These are phyloP conservation scores for Heliconius hortense DNA, from an alignment of 2,888 invertebrate genomes.

Conservation along the genomic window DNA sequence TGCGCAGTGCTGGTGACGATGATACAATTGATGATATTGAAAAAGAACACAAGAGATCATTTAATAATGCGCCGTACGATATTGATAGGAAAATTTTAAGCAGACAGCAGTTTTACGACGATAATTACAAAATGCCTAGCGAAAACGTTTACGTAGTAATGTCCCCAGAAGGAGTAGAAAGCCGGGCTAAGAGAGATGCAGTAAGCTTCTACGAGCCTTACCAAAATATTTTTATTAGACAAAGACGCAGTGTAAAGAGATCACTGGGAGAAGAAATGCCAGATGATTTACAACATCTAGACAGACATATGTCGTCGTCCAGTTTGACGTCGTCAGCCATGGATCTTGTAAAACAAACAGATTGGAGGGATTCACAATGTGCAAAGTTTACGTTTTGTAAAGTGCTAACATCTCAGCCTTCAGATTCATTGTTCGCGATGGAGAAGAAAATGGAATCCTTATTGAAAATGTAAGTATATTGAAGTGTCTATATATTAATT, in stretches of 20 bases:
- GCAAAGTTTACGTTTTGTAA: constrained; percentile 90
- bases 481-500: not conserved
- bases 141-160: constrained; percentile 79
- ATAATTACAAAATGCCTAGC: constrained; percentile 80
- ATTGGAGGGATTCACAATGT: constrained; percentile 90
- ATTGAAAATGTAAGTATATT: constrained; percentile 85
- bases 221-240: constrained; percentile 55
- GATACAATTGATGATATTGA: constrained; percentile 68
- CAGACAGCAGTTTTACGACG: constrained; percentile 70
- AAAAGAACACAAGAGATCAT: constrained; percentile 82
- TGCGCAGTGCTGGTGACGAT: constrained; percentile 79
- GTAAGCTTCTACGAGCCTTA: constrained; percentile 58
- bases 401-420: constrained; percentile 85
- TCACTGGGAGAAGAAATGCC: constrained; percentile 68
- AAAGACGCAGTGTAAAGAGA: constrained; percentile 60
- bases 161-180: constrained; percentile 67
- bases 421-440: constrained; percentile 87
- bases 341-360: constrained; percentile 76
- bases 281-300: constrained; percentile 69
- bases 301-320: constrained; percentile 55
- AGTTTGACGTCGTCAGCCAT: constrained; percentile 70
- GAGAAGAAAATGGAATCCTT: constrained; percentile 90
- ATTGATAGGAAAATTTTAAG: constrained; percentile 72
- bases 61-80: constrained; percentile 67
- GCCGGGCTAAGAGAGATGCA: constrained; percentile 65